These are phyloP conservation scores for Okamejei kenojei DNA, from an alignment of 2,797 vertebrate genomes.

Conservation along the genomic window DNA sequence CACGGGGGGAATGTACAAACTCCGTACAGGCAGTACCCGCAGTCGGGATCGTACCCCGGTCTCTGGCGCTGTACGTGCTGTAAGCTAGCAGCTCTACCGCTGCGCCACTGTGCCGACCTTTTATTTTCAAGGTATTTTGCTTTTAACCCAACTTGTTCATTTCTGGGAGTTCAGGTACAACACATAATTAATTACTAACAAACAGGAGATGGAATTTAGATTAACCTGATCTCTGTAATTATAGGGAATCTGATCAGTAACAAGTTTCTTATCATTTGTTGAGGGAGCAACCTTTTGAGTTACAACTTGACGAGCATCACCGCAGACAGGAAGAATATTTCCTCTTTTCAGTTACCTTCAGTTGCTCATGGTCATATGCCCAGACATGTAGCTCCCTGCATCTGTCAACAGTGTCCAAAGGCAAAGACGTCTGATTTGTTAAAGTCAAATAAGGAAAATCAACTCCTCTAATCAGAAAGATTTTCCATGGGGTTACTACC, in stretches of 20 bases:
- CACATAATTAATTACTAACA: not conserved
- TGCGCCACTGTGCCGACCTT: no score
- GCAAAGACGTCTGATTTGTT: not conserved
- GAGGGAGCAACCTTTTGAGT: not conserved
- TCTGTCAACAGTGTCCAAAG: not conserved
- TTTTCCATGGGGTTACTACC: not conserved
- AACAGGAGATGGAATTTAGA: not conserved
- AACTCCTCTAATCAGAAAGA: not conserved
- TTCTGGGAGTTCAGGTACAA: no score
- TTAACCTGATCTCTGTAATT: not conserved
- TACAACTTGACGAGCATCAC: not conserved
- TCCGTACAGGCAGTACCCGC: no score
- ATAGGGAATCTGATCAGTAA: not conserved
- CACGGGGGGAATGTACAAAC: no score
- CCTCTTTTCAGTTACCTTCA: not conserved
- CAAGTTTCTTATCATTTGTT: not conserved
- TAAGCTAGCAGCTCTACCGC: no score
- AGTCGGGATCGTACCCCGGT: no score
- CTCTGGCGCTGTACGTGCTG: no score
- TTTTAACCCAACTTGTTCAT: no score
- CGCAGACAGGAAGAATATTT: not conserved
- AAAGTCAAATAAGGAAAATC: not conserved
- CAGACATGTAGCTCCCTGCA: not conserved
- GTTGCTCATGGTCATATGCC: no score
- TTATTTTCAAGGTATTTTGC: no score